phyloP scores from a whole-genome alignment of 1,140 invertebrate genomes.

The Nymphalis io region DNA sequence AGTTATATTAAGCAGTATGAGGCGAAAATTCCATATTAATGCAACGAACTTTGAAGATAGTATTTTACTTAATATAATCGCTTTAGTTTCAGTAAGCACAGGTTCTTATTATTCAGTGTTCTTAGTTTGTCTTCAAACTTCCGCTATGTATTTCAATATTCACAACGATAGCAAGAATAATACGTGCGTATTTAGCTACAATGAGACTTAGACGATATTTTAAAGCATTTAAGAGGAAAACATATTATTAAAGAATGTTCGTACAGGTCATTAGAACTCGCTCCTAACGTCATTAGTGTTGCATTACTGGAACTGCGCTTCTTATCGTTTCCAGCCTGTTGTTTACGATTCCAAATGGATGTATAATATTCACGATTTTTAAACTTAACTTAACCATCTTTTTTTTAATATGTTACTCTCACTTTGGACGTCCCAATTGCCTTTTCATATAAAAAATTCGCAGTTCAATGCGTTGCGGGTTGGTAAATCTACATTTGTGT shows the following conservation, averaged over 20 bases:
- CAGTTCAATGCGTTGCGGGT: background rate
- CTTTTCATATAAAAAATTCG: slow-evolving; percentile 5
- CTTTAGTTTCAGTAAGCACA: slow-evolving; percentile 49
- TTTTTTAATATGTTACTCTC: background rate
- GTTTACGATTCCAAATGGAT: slow-evolving; percentile 27
- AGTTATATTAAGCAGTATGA: slow-evolving; percentile 39
- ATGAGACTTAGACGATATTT: slow-evolving; percentile 20
- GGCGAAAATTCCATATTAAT: slow-evolving; percentile 41
- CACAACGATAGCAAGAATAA: slow-evolving; percentile 39
- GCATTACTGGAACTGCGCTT: slow-evolving; percentile 37
- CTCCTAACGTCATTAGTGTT: slow-evolving; percentile 38
- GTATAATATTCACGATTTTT: slow-evolving; percentile 30
- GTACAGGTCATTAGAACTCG: slow-evolving; percentile 36
- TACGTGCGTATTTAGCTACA: slow-evolving; percentile 32
- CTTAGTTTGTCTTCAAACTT: slow-evolving; percentile 61
- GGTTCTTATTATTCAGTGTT: slow-evolving; percentile 65
- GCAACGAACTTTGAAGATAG: slow-evolving; percentile 50
- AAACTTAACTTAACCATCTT: slow-evolving; percentile 9
- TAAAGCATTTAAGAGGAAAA: slow-evolving; percentile 24
- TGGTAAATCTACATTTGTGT: background rate
- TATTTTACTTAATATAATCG: slow-evolving; percentile 64
- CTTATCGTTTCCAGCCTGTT: slow-evolving; percentile 31
- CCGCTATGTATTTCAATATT: slow-evolving; percentile 61
- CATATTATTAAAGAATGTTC: slow-evolving; percentile 30
- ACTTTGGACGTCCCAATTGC: background rate